These are phyloP conservation scores for Eupeodes latifasciatus DNA, from an alignment of 2,888 invertebrate species.

Conservation along the genomic window DNA sequence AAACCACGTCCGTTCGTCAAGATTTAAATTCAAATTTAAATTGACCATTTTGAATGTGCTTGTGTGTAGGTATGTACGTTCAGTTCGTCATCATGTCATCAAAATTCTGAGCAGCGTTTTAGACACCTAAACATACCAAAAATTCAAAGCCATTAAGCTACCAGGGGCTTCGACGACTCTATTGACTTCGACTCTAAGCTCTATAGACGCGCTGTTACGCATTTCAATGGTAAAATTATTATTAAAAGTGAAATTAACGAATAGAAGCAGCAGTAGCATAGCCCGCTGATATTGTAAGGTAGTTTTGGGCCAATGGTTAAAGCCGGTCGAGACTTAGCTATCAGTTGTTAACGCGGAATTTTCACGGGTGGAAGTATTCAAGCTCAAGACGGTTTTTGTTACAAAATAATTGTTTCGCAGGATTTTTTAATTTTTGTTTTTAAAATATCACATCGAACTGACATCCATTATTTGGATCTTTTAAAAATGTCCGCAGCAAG, in stretches of 20 bases:
- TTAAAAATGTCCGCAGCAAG: conserved; percentile 40
- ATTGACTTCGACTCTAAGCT: conserved; percentile 18
- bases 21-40: conserved; percentile 51
- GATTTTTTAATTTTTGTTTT: conserved; percentile 1
- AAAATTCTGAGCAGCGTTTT: conserved; percentile 61
- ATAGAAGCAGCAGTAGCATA: conserved; percentile 19
- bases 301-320: conserved; percentile 49
- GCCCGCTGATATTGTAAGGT: not conserved
- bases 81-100: conserved; percentile 61
- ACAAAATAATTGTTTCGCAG: conserved; percentile 4
- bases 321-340: conserved; percentile 58
- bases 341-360: conserved; percentile 58
- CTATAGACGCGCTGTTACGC: conserved; percentile 44
- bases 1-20: conserved; percentile 57
- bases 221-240: conserved; percentile 75
- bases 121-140: conserved; percentile 60
- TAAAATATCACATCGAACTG: conserved; percentile 1
- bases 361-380: conserved; percentile 44
- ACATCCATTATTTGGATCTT: conserved; percentile 28
- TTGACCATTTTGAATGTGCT: not conserved
- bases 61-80: not conserved
- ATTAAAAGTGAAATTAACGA: conserved; percentile 74
- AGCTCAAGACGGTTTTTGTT: not conserved
- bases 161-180: not conserved
- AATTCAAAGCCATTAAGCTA: conserved; percentile 62